Conservation (phyloP, 2,113 vertebrate genomes). For the Oostethus manadensis region DNA sequence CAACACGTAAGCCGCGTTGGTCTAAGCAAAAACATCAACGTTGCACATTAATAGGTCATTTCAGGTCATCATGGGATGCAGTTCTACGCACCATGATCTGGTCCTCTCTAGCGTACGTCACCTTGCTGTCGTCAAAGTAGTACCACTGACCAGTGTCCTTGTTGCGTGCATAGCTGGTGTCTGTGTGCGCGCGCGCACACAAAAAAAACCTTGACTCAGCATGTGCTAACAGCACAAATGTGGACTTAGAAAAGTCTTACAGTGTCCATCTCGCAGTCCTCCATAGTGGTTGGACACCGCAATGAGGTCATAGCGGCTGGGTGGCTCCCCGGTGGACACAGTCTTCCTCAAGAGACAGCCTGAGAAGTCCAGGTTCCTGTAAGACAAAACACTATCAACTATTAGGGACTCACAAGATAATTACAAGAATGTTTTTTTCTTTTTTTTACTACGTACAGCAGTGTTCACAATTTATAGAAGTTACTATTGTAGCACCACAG, state of each 20-base stretch:
- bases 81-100: slow-evolving; percentile 76
- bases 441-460: too few species aligned
- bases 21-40: slow-evolving; percentile 39
- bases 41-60: background rate
- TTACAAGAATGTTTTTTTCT: too few species aligned
- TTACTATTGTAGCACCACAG: too few species aligned
- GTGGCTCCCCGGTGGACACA: slow-evolving; percentile 58
- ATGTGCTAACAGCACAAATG: background rate
- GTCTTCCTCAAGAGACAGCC: slow-evolving; percentile 76
- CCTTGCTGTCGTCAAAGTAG: slow-evolving; percentile 84
- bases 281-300: slow-evolving; percentile 88
- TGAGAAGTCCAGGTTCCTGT: slow-evolving; percentile 81
- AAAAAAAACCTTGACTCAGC: background rate
- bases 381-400: slow-evolving; percentile 69
- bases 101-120: slow-evolving; percentile 76
- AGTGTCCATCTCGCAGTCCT: slow-evolving; percentile 83
- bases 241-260: slow-evolving; percentile 53
- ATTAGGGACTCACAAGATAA: too few species aligned
- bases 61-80: background rate
- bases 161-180: slow-evolving; percentile 82
- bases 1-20: slow-evolving; percentile 81
- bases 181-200: slow-evolving; percentile 50
- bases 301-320: slow-evolving; percentile 83
- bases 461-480: too few species aligned
- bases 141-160: slow-evolving; percentile 86